phyloP scores from a whole-genome alignment of 1,140 invertebrate species.

The Drosophila ercepeae region DNA sequence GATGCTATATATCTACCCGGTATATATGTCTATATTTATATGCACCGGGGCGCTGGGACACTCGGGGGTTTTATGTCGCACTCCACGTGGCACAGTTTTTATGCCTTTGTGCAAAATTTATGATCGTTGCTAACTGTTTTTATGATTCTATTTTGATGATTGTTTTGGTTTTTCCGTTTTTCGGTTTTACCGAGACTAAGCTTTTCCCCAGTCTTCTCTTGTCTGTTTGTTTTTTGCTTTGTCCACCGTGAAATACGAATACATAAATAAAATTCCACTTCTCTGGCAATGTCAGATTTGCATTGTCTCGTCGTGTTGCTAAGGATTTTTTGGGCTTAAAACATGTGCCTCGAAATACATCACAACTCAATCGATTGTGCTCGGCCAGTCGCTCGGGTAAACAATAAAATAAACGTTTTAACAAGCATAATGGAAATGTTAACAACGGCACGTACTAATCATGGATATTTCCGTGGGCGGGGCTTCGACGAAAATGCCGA shows the following conservation, averaged over 20 bases:
- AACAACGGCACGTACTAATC: slow-evolving; percentile 65
- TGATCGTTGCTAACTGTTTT: slow-evolving; percentile 77
- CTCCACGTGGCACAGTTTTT: slow-evolving; percentile 65
- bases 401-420: slow-evolving; percentile 58
- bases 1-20: slow-evolving; percentile 36
- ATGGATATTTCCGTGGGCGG: slow-evolving; percentile 28
- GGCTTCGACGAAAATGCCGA: slow-evolving; percentile 37
- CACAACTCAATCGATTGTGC: slow-evolving; percentile 33
- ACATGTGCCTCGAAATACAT: slow-evolving; percentile 43
- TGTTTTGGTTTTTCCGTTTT: slow-evolving; percentile 63
- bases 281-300: slow-evolving; percentile 46
- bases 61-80: slow-evolving; percentile 57
- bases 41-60: slow-evolving; percentile 19
- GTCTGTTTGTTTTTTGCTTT: slow-evolving; percentile 3
- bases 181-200: slow-evolving; percentile 33
- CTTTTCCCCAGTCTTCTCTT: slow-evolving; percentile 6
- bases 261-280: slow-evolving; percentile 64
- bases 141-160: slow-evolving; percentile 78
- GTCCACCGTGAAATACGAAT: slow-evolving; percentile 30
- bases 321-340: slow-evolving; percentile 37
- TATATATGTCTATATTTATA: slow-evolving; percentile 12
- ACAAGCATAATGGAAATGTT: slow-evolving; percentile 58
- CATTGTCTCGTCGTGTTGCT: slow-evolving; percentile 45
- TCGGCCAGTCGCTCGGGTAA: slow-evolving; percentile 10
- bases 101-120: slow-evolving; percentile 71